Conservation (phyloP, 2,113 vertebrate genomes). For the Recurvirostra avosetta region DNA sequence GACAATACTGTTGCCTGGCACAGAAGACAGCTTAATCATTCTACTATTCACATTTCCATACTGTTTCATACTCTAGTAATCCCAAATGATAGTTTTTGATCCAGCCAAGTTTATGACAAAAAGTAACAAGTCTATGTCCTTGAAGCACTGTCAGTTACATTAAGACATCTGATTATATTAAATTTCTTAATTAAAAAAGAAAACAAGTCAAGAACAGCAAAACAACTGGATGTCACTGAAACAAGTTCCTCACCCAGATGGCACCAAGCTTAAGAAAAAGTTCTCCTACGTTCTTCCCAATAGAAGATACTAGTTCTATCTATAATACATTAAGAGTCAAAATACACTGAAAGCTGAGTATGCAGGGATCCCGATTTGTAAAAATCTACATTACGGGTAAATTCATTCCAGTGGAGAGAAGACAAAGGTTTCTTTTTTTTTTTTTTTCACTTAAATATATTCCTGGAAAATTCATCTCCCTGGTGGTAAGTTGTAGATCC, state of each 20-base stretch:
- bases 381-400: not conserved
- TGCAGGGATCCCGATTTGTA: not conserved
- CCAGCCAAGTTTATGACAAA: not conserved
- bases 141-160: not conserved
- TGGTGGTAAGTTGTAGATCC: not conserved
- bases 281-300: not conserved
- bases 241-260: not conserved
- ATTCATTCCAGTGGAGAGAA: not conserved
- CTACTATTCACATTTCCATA: conserved; percentile 33
- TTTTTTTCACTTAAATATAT: not conserved
- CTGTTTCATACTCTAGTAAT: conserved; percentile 16
- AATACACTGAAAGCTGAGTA: not conserved
- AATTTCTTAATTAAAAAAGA: not conserved
- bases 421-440: not conserved
- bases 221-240: not conserved
- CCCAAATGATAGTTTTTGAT: conserved; percentile 5
- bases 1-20: not conserved
- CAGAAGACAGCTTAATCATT: conserved; percentile 62
- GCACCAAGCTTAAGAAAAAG: not conserved
- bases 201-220: not conserved
- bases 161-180: conserved; percentile 28
- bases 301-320: not conserved
- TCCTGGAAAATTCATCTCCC: not conserved
- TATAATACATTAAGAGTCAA: not conserved
- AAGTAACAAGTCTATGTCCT: not conserved